Base-by-base conservation (phyloP, 1,140 invertebrate species). In the Bombus consobrinus region DNA sequence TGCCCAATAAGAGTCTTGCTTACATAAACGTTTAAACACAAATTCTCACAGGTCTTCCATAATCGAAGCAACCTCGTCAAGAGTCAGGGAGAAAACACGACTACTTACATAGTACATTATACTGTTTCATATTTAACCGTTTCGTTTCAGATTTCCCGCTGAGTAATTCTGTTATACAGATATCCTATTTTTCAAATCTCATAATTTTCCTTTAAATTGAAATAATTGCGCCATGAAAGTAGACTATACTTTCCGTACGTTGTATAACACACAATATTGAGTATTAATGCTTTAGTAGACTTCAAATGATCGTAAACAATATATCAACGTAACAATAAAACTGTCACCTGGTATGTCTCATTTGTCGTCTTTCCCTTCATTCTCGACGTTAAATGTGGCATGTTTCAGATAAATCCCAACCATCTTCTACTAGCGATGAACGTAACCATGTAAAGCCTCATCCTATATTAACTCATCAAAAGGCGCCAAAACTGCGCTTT, bases 401-500 rank as follows among this genome's bases (percentile, higher is more conserved):
- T 96, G 95, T 96, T 96, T 96, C 96, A 96, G 96, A 96, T 96
- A 96, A 94, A 94, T 95, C 94, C 93, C 95, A 95, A 94, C 95
- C 95, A 93, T 95, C 96, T 93, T 96, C 96, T 93, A 93, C 95
- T 95, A 96, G 94, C 91, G 95, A 96, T 94, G 95, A 96, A 93
- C 95, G 94, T 94, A 94, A 94, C 92, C 92, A 95, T 94, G 94
- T 94, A 92, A 96, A 96, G 94, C 94, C 94, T 95, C 95, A 95
- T 93, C 94, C 95, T 94, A 94, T 95, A 91, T 95, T 95, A 93
- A 94, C 93, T 93, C 96, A 94, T 91, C 95, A 96, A 95, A 96
- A 96, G 95, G 95, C 96, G 90, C 97, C 97, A 87, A 97, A 97
- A 95, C 95, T 97, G 81, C 96, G 97, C 86, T 98, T 98, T 96